Conservation (phyloP, 2,888 invertebrate species). For the Agelastica alni region DNA sequence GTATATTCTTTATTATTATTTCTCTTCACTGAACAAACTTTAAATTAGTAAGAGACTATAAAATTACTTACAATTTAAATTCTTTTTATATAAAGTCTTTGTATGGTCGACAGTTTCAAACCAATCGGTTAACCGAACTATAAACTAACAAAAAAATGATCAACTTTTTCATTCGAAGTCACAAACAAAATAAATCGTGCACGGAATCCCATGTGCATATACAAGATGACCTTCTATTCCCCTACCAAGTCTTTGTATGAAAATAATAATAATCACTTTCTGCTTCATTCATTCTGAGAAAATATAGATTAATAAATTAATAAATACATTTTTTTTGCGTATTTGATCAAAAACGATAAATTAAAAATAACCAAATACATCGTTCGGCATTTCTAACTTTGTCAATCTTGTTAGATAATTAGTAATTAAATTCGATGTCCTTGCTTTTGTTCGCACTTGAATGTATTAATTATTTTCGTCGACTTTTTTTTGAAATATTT, state of each 20-base stretch:
- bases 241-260: slow-evolving; percentile 5
- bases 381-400: no score
- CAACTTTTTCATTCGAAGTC: neutral
- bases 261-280: slow-evolving; percentile 1
- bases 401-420: no score
- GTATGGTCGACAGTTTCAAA: neutral
- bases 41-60: neutral
- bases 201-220: slow-evolving; percentile 5
- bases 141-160: neutral
- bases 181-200: neutral
- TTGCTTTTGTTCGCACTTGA: no score
- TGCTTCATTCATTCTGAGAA: neutral
- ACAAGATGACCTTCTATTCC: slow-evolving; percentile 5
- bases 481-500: no score
- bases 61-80: neutral
- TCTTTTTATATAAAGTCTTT: neutral
- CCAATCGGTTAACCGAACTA: neutral
- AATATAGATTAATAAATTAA: no score
- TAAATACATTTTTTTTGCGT: no score
- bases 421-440: no score
- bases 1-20: no score
- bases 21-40: neutral
- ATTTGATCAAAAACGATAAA: no score
- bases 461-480: no score
- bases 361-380: no score